Evolutionary conservation across 2,113 vertebrate species (phyloP), one percentile per base, ranked within the genome.

Genomic region (Desmodus rotundus): DNA sequence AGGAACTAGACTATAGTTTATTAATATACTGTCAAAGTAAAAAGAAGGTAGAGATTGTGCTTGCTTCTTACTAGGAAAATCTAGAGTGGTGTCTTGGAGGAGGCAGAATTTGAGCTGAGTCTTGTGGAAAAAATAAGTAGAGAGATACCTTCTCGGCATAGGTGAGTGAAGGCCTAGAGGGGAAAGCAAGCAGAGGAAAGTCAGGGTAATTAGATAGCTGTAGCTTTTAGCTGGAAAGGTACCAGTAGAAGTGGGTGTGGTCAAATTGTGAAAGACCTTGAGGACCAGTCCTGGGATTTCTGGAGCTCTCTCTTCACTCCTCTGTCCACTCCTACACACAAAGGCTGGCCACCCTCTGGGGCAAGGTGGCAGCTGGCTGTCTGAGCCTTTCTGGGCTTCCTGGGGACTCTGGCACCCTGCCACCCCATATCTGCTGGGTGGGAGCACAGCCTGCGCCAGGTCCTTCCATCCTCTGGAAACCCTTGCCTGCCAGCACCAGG

Each of bases 391-490:
- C 54, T 78, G 76, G 28, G 63, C 56, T 73, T 90, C 70, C 78
- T 95, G 43, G 85, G 94, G n/a, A 52, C 24, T 43, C 93, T 94
- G 96, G 85, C 38, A 4, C 33, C 45, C 28, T 86, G 43, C 67
- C 56, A 83, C 28, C 24, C n/a, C 14, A 0, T 45, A 52, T 76
- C 65, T 94, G 47, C 68, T 58, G 58, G 16, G 54, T 7, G 5
- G 77, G 14, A 77, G 5, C 72, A 41, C 6, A 58, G 52, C 47
- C 50, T 26, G 63, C 47, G 50, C 47, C 1, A 0, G 54, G 17
- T 93, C 67, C 61, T 90, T 45, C 74, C 41, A 20, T 38, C 52
- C 43, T 93, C 54, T 58, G 63, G 13, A 70, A 78, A 72, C 20
- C 16, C 43, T 88, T 1, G 22, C 36, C n/a, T 14, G 36, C 82